These are phyloP conservation scores for Leptinotarsa peninsularis DNA, from an alignment of 2,888 invertebrate species.

Conservation along the genomic window DNA sequence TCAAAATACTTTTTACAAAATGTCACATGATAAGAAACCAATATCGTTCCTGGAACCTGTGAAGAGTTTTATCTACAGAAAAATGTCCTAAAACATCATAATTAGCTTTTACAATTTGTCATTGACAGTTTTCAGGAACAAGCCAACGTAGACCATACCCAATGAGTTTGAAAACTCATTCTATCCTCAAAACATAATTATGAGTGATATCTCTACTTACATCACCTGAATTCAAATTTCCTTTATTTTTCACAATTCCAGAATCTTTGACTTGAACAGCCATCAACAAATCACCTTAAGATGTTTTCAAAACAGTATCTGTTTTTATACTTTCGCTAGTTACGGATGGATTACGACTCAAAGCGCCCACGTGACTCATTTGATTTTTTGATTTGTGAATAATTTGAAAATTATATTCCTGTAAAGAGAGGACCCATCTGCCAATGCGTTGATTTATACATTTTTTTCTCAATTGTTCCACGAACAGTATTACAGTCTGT, in stretches of 20 bases:
- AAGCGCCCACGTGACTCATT: slow-evolving; percentile 58
- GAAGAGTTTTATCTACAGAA: slow-evolving; percentile 29
- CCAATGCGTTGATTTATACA: slow-evolving; percentile 36
- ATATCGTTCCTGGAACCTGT: slow-evolving; percentile 20
- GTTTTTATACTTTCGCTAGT: neutral
- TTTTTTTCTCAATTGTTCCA: slow-evolving; percentile 36
- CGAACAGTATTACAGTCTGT: slow-evolving; percentile 44
- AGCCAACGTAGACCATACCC: slow-evolving; percentile 32
- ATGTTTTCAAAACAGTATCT: slow-evolving; percentile 27
- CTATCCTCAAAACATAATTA: slow-evolving; percentile 34
- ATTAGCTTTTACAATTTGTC: slow-evolving; percentile 43
- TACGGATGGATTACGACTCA: slow-evolving; percentile 47
- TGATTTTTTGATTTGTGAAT: slow-evolving; percentile 36
- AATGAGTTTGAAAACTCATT: slow-evolving; percentile 37
- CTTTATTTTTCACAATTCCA: slow-evolving; percentile 37
- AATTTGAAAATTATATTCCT: slow-evolving; percentile 42
- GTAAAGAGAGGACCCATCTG: slow-evolving; percentile 38
- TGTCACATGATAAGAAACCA: slow-evolving; percentile 35
- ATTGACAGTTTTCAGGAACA: slow-evolving; percentile 47
- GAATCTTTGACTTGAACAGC: slow-evolving; percentile 39
- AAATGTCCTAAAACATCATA: slow-evolving; percentile 45
- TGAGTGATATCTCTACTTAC: slow-evolving; percentile 36
- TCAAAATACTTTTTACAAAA: slow-evolving; percentile 33
- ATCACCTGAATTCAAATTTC: slow-evolving; percentile 39
- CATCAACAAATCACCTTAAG: slow-evolving; percentile 38